phyloP scores from a whole-genome alignment of 2,797 vertebrate species.

The Poliocrania exsul region DNA sequence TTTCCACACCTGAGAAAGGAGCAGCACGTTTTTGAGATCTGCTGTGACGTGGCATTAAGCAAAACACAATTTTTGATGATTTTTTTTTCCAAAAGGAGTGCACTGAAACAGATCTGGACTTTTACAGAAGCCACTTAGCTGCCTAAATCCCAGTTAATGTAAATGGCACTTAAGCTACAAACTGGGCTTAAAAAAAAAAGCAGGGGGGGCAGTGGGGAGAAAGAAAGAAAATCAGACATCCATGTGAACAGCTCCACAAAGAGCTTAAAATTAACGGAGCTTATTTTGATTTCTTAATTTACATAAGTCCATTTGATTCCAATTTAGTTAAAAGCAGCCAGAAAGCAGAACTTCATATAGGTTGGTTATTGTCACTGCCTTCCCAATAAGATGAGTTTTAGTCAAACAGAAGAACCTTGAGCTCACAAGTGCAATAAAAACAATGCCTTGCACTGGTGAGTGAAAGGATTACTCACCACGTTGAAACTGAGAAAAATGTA shows the following conservation, averaged over 20 bases:
- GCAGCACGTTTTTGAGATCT: not conserved
- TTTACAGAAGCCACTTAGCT: not conserved
- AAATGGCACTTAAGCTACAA: slow-evolving; percentile 18
- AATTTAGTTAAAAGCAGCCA: slow-evolving; percentile 37
- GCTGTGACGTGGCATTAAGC: not conserved
- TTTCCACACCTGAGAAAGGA: not conserved
- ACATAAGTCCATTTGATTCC: slow-evolving; percentile 54
- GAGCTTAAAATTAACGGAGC: slow-evolving; percentile 39
- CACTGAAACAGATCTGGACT: not conserved
- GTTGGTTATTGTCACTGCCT: slow-evolving; percentile 17
- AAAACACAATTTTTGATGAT: not conserved
- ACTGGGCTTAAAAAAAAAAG: not conserved
- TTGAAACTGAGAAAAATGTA: not conserved
- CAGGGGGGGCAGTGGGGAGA: no score
- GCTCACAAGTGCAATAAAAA: not conserved
- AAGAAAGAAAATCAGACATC: not conserved
- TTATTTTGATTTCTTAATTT: slow-evolving; percentile 63
- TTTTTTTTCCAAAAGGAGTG: not conserved
- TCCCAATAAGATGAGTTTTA: not conserved
- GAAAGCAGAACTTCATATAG: slow-evolving; percentile 33
- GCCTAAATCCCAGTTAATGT: slow-evolving; percentile 1
- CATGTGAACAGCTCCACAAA: slow-evolving; percentile 38
- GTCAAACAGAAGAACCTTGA: not conserved
- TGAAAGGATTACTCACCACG: not conserved
- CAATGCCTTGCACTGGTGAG: not conserved